A percentile compares a stretch with the other conserved stretches of the same genome.
These are phyloP conservation scores for Cichladusa arquata DNA, from an alignment of 2,113 vertebrate species.

Conservation along the genomic window DNA sequence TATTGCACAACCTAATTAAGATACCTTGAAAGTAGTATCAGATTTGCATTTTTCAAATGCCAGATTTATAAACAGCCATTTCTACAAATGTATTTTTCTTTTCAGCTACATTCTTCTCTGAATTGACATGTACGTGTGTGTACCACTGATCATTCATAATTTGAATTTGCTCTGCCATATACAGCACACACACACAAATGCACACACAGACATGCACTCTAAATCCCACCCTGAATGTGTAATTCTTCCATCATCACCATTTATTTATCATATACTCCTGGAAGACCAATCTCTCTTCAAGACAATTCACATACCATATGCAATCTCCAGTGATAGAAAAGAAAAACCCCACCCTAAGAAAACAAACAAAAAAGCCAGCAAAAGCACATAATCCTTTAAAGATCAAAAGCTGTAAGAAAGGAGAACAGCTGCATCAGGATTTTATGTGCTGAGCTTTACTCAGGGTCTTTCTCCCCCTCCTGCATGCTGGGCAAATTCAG, in stretches of 20 bases:
- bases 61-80: neutral
- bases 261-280: neutral
- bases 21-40: neutral
- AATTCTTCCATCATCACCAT: neutral
- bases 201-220: neutral
- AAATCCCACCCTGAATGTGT: neutral
- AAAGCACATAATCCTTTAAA: neutral
- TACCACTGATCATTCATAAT: neutral
- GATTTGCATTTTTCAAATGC: neutral
- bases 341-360: neutral
- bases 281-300: neutral
- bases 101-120: neutral
- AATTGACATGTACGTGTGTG: neutral
- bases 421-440: neutral
- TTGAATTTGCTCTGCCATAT: neutral
- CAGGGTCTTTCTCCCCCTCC: neutral
- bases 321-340: neutral
- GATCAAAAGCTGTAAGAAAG: neutral
- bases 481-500: neutral
- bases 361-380: neutral
- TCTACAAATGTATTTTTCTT: neutral
- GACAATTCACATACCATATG: neutral
- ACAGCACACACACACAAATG: fast-evolving
- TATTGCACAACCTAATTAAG: slow-evolving; percentile 34
- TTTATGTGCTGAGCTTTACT: neutral